A percentile compares a stretch with the other conserved stretches of the same genome.
Conservation (phyloP, 2,888 invertebrate species). For the Seira ritae region DNA sequence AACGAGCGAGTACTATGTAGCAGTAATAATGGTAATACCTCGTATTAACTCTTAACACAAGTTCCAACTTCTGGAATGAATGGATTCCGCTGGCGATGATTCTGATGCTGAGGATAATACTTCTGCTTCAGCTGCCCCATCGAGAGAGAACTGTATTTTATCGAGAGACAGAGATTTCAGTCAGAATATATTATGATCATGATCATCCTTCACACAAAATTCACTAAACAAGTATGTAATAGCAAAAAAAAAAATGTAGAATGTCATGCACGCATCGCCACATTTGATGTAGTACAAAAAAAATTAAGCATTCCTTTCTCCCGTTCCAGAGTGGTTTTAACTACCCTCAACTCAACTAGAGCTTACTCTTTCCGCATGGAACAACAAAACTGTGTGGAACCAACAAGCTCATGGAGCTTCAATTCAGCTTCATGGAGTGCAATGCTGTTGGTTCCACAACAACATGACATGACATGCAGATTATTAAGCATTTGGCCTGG, state of each 20-base stretch:
- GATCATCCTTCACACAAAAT: background rate
- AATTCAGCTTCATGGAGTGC: too few species aligned
- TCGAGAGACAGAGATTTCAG: background rate
- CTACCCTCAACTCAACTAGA: background rate
- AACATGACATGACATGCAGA: too few species aligned
- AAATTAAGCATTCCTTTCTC: background rate
- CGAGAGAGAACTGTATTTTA: conserved; percentile 19
- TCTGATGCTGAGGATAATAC: conserved; percentile 12
- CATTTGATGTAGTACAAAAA: too few species aligned
- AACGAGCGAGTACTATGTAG: too few species aligned
- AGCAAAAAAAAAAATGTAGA: background rate
- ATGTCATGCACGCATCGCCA: background rate
- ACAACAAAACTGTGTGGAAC: too few species aligned
- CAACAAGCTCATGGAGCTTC: too few species aligned
- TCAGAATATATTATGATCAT: background rate
- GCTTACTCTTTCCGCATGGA: background rate
- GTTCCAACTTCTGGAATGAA: conserved; percentile 59
- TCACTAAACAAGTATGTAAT: background rate
- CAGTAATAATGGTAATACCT: conserved; percentile 29
- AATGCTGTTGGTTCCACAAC: too few species aligned
- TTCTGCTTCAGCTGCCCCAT: conserved; percentile 36
- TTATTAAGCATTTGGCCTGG: too few species aligned
- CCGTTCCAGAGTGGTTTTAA: background rate
- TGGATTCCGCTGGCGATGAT: conserved; percentile 52
- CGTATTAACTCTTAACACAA: conserved; percentile 18